A percentile compares a stretch with the other conserved stretches of the same genome.
phyloP scores from a whole-genome alignment of 2,797 vertebrate species.

The Eulemur coronatus region DNA sequence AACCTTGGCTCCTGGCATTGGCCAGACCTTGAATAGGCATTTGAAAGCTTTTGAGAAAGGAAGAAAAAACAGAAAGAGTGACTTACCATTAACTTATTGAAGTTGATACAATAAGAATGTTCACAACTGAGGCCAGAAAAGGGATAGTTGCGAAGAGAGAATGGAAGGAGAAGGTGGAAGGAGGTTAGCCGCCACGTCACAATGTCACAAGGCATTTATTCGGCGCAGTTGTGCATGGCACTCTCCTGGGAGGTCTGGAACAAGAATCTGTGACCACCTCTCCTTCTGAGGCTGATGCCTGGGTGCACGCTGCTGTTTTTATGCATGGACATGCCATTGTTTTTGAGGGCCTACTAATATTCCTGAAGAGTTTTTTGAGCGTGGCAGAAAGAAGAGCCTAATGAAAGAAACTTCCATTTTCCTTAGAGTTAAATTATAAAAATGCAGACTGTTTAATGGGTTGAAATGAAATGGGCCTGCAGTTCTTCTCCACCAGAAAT shows the following conservation, averaged over 20 bases:
- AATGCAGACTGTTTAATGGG: not conserved
- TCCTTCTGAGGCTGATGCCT: not conserved
- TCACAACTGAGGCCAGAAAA: not conserved
- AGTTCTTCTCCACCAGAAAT: constrained; percentile 9
- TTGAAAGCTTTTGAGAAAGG: not conserved
- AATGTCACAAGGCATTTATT: not conserved
- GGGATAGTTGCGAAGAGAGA: not conserved
- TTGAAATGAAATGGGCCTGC: not conserved
- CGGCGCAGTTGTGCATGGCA: not conserved
- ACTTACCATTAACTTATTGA: not conserved
- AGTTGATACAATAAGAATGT: not conserved
- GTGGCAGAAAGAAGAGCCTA: not conserved
- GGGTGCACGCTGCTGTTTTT: not conserved
- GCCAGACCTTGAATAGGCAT: not conserved
- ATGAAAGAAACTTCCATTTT: not conserved
- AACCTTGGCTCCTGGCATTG: not conserved
- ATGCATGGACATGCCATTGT: not conserved
- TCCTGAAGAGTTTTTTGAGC: not conserved
- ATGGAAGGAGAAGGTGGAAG: too few relatives aligned
- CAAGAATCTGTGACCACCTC: not conserved
- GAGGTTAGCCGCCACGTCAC: not conserved
- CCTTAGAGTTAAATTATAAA: constrained; percentile 23
- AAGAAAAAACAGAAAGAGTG: not conserved
- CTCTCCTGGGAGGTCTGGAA: not conserved
- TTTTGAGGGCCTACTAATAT: not conserved